Evolutionary conservation across 1,140 invertebrate species (phyloP).

Genomic region (Telenomus remus): DNA sequence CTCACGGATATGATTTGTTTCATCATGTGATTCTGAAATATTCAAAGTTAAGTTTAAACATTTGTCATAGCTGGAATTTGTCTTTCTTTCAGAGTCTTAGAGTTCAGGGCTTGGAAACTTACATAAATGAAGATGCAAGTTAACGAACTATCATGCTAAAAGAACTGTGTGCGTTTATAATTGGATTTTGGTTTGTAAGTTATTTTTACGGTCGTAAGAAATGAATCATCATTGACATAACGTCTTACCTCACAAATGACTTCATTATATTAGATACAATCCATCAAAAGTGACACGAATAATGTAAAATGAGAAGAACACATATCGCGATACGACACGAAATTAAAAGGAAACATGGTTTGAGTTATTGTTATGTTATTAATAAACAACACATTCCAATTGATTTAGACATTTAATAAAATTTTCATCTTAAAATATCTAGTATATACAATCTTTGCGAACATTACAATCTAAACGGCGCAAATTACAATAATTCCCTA

Average conservation of each 20-base stretch:
- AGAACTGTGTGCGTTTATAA: no score
- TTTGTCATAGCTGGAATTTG: no score
- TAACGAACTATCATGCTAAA: no score
- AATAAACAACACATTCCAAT: conserved; percentile 38
- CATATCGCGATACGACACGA: no score
- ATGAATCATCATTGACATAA: conserved; percentile 9
- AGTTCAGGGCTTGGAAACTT: no score
- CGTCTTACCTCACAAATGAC: conserved; percentile 16
- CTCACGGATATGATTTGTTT: conserved; percentile 9
- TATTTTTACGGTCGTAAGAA: neutral
- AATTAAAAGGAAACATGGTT: no score
- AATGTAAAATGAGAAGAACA: no score
- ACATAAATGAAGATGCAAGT: no score
- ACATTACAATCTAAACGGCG: conserved; percentile 51
- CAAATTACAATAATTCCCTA: conserved; percentile 53
- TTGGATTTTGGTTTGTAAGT: no score
- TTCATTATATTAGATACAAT: conserved; percentile 9
- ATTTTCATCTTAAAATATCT: conserved; percentile 54
- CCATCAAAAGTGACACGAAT: neutral
- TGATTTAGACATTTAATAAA: conserved; percentile 56
- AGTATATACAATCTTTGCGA: conserved; percentile 55
- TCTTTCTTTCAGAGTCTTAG: no score
- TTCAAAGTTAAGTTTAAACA: no score
- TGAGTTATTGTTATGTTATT: conserved; percentile 22
- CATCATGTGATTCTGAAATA: conserved; percentile 34